phyloP scores from a whole-genome alignment of 2,888 invertebrate species.

The Sarcophaga rosellei region DNA sequence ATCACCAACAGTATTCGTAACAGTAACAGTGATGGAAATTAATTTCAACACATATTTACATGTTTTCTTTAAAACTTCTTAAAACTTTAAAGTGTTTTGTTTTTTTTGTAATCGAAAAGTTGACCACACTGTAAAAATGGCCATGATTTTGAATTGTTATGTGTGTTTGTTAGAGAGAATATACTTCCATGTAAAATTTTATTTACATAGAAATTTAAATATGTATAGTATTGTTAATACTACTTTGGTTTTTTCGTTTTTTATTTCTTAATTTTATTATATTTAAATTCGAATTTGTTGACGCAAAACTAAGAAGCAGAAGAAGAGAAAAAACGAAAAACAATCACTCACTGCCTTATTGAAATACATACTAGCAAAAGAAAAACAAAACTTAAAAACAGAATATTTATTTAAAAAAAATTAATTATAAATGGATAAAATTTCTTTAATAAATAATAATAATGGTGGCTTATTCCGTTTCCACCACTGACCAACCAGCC shows the following conservation, averaged over 20 bases:
- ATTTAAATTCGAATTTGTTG: neutral
- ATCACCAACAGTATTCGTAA: too few relatives aligned
- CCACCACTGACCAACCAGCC: neutral
- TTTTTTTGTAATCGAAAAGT: too few relatives aligned
- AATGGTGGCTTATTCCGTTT: neutral
- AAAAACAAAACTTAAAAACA: neutral
- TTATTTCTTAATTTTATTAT: neutral
- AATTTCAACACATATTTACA: too few relatives aligned
- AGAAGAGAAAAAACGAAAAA: too few relatives aligned
- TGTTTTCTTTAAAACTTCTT: too few relatives aligned
- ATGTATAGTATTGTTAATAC: neutral
- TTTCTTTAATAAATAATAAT: slow-evolving; percentile 33
- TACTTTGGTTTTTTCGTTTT: neutral
- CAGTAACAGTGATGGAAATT: too few relatives aligned
- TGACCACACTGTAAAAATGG: neutral
- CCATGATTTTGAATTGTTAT: neutral
- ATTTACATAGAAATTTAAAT: slow-evolving; percentile 1
- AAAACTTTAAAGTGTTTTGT: too few relatives aligned
- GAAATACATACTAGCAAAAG: neutral
- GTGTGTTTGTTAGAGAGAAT: neutral
- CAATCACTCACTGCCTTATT: neutral
- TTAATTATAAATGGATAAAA: slow-evolving; percentile 26
- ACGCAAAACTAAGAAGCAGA: neutral
- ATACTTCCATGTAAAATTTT: neutral
- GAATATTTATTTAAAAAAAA: neutral